Conservation (phyloP, 2,113 vertebrate genomes). For the Atherinomorus stipes region DNA sequence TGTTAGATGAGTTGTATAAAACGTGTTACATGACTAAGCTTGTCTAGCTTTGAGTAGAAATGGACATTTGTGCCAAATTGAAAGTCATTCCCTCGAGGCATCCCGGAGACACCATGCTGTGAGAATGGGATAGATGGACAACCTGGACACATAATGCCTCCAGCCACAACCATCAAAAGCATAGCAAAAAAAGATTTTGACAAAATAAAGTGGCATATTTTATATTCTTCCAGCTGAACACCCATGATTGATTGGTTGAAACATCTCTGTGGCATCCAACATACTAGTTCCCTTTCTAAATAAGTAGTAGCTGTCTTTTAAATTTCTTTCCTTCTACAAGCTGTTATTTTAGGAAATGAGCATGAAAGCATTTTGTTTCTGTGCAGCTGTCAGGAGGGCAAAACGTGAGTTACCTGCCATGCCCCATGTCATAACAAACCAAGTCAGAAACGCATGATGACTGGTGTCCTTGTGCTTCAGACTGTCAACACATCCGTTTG, state of each 20-base stretch:
- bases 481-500: constrained; percentile 54
- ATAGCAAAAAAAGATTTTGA: not conserved
- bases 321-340: constrained; percentile 9
- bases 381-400: constrained; percentile 25
- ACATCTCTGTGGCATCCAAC: constrained; percentile 2
- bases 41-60: not conserved
- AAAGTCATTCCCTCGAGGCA: not conserved
- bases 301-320: constrained; percentile 22
- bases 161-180: not conserved
- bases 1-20: too few relatives aligned
- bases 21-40: not conserved
- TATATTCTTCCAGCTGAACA: constrained; percentile 7
- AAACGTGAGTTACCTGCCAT: constrained; percentile 36
- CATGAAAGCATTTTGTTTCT: constrained; percentile 30
- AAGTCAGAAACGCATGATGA: constrained; percentile 41
- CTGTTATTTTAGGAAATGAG: constrained; percentile 43
- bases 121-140: not conserved
- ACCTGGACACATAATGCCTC: not conserved
- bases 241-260: constrained; percentile 23
- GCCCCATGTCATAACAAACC: constrained; percentile 36
- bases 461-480: constrained; percentile 50
- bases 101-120: not conserved
- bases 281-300: constrained; percentile 10
- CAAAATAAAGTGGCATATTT: constrained; percentile 10
- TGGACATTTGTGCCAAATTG: not conserved